Evolutionary conservation across 2,888 invertebrate species (phyloP), one percentile per base, ranked within the genome.

Genomic region (Polyommatus icarus): DNA sequence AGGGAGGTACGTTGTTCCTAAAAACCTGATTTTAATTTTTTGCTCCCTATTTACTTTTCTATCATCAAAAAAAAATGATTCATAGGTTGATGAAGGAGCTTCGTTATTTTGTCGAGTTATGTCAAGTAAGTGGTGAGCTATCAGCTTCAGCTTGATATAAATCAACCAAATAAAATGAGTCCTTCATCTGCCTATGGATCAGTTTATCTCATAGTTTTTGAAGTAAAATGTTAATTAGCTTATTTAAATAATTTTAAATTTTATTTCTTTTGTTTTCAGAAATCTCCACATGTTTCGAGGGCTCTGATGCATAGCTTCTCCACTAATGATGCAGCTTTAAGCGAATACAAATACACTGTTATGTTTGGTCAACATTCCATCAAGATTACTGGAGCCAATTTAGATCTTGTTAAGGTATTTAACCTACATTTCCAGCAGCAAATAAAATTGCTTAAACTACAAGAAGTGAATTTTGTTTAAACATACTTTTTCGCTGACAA

Each of bases 311-410:
- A 97, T 91, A 97, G 97, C 91, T 95, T 96, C 88, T 97, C 97
- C 85, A 97, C 97, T 84, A 97, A 96, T 91, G 97, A 97, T 93
- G 97, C 97, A 84, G 96, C 96, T 84, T 94, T 97, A 86, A 97
- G 97, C 86, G 98, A 98, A 94, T 98, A 97, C 91, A 97, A 97
- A 90, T 97, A 98, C 91, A 98, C 98, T 82, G 98, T 98, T 82
- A 96, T 96, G 84, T 96, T 98, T 86, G 97, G 97, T 82, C 96
- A 96, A 88, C 96, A 97, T 91, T 96, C 96, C 85, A 95, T 98
- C 85, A 97, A 97, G 94, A 97, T 98, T 85, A 97, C 97, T 80
- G 98, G 98, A 78, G 96, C 96, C 85, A 97, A 97, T 91, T 95
- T 97, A 87, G 97, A 98, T 91, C 95, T 98, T 87, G 97, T 98